A percentile compares a stretch with the other conserved stretches of the same genome.
These are phyloP conservation scores for Platichthys flesus DNA, from an alignment of 2,113 vertebrate genomes.

Conservation along the genomic window DNA sequence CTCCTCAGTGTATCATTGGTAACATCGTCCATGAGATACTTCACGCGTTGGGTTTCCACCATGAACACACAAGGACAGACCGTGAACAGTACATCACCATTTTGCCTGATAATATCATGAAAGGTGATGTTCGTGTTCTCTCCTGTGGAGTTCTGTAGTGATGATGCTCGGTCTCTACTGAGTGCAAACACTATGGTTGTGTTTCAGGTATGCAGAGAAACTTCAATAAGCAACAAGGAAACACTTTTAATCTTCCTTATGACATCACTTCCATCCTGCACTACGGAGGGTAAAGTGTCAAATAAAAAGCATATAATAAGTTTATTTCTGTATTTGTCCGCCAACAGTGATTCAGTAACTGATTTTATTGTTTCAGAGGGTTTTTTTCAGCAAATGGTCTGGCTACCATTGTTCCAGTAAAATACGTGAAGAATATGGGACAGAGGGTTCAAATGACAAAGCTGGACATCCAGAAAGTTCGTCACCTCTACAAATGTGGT, in stretches of 20 bases:
- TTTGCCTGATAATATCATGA: conserved; percentile 67
- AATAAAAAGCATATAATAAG: no score
- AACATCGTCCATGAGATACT: conserved; percentile 84
- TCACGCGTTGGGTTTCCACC: conserved; percentile 84
- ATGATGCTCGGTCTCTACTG: neutral
- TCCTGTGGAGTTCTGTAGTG: neutral
- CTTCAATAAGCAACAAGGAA: conserved; percentile 12
- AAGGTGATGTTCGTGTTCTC: conserved; percentile 58
- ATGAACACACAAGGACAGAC: conserved; percentile 83
- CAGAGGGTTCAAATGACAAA: conserved; percentile 57
- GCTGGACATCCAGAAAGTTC: conserved; percentile 52
- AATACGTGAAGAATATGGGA: conserved; percentile 25
- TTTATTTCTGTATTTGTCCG: neutral
- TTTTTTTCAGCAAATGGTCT: conserved; percentile 65
- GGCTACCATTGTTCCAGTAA: conserved; percentile 55
- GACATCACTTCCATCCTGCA: conserved; percentile 73
- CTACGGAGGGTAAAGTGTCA: conserved; percentile 69
- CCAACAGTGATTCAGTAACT: neutral
- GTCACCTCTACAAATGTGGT: conserved; percentile 68
- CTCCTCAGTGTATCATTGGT: conserved; percentile 67
- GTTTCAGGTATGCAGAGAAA: conserved; percentile 59
- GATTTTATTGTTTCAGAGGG: neutral
- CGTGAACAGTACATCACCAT: conserved; percentile 75
- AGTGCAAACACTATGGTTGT: neutral
- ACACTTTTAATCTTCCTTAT: conserved; percentile 55